A percentile compares a stretch with the other conserved stretches of the same genome.
phyloP scores from a whole-genome alignment of 2,888 invertebrate genomes.

The Junonia oenone region DNA sequence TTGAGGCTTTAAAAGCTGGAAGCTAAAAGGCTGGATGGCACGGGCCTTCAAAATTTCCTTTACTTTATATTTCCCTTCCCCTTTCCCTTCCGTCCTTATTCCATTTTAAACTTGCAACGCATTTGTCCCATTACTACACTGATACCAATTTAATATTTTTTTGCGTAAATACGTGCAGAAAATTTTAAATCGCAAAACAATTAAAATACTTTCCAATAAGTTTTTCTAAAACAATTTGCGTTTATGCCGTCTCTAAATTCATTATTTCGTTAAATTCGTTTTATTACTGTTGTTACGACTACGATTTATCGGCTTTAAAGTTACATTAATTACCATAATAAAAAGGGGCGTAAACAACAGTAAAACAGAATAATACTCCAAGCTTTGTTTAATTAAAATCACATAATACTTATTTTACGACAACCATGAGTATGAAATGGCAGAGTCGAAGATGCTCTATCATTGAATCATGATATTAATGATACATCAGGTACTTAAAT shows the following conservation, averaged over 20 bases:
- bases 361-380: neutral
- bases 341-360: neutral
- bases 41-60: too few species aligned
- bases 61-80: too few species aligned
- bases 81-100: too few species aligned
- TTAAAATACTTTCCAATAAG: neutral
- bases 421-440: neutral
- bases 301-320: neutral
- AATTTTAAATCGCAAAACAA: neutral
- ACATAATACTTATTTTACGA: neutral
- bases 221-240: neutral
- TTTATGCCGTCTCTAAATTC: neutral
- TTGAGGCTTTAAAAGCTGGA: too few species aligned
- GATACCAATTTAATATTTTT: too few species aligned
- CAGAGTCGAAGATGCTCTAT: too few species aligned
- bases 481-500: neutral
- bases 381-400: slow-evolving; percentile 6
- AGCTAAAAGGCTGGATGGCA: too few species aligned
- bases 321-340: neutral
- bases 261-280: neutral
- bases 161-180: too few species aligned
- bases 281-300: neutral
- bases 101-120: too few species aligned
- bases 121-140: too few species aligned
- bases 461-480: neutral